phyloP scores from a whole-genome alignment of 2,888 invertebrate species.

The Neoscelio sp. region DNA sequence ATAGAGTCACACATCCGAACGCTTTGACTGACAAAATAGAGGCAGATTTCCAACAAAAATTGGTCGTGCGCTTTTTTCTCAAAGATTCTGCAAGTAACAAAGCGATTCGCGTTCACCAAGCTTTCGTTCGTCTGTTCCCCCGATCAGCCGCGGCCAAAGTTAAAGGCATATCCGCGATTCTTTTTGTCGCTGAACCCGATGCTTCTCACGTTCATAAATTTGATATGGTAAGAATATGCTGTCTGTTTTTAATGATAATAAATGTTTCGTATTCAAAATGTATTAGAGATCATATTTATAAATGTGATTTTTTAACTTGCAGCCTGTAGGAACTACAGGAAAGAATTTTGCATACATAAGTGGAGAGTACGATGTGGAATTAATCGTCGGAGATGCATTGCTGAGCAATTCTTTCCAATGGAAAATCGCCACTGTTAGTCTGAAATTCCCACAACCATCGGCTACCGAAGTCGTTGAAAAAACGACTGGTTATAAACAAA shows the following conservation, averaged over 20 bases:
- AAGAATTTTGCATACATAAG: constrained; percentile 91
- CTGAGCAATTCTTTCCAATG: constrained; percentile 95
- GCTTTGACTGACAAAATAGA: constrained; percentile 89
- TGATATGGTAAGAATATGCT: constrained; percentile 91
- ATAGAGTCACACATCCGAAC: constrained; percentile 89
- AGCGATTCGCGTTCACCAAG: constrained; percentile 92
- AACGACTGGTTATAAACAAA: constrained; percentile 75
- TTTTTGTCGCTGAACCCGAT: constrained; percentile 97
- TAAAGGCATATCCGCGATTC: constrained; percentile 90
- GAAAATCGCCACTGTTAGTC: constrained; percentile 90
- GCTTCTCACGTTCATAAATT: constrained; percentile 91
- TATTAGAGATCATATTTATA: neutral
- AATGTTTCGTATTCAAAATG: neutral
- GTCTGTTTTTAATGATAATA: neutral
- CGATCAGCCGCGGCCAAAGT: constrained; percentile 72
- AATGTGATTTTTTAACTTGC: constrained; percentile 60
- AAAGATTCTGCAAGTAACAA: constrained; percentile 88
- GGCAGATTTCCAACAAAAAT: constrained; percentile 95
- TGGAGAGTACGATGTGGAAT: constrained; percentile 91
- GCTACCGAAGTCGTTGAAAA: constrained; percentile 75
- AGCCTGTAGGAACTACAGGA: constrained; percentile 92
- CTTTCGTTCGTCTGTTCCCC: constrained; percentile 92
- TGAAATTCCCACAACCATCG: constrained; percentile 86
- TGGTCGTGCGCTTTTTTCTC: constrained; percentile 92
- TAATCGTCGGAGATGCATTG: constrained; percentile 96